phyloP scores from a whole-genome alignment of 2,797 vertebrate genomes.

The Catamblyrhynchus diadema region DNA sequence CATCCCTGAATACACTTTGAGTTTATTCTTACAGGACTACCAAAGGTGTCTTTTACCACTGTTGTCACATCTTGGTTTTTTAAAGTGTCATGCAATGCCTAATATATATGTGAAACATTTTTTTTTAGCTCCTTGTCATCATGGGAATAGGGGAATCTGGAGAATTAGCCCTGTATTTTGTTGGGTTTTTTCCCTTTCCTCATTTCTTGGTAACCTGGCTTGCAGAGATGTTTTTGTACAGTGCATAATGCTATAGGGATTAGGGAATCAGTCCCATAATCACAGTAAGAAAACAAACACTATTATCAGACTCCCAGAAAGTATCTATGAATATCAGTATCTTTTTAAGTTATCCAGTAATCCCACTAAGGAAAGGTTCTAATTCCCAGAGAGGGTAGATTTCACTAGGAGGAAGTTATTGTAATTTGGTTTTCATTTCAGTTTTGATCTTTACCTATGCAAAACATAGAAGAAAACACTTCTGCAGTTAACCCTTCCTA shows the following conservation, averaged over 20 bases:
- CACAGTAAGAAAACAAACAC: background rate
- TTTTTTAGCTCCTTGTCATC: background rate
- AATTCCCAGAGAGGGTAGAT: background rate
- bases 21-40: background rate
- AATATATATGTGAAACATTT: background rate
- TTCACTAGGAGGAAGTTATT: background rate
- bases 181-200: background rate
- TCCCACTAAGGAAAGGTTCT: background rate
- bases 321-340: background rate
- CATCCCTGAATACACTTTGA: background rate
- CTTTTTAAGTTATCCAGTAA: background rate
- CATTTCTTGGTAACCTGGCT: background rate
- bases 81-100: background rate
- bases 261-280: background rate
- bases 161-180: background rate
- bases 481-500: background rate
- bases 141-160: background rate
- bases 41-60: background rate
- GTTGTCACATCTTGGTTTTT: background rate
- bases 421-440: background rate
- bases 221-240: background rate
- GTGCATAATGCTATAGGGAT: background rate
- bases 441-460: background rate
- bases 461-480: background rate
- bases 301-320: background rate